Conservation (phyloP, 2,113 vertebrate genomes). For the Oophaga pumilio region DNA sequence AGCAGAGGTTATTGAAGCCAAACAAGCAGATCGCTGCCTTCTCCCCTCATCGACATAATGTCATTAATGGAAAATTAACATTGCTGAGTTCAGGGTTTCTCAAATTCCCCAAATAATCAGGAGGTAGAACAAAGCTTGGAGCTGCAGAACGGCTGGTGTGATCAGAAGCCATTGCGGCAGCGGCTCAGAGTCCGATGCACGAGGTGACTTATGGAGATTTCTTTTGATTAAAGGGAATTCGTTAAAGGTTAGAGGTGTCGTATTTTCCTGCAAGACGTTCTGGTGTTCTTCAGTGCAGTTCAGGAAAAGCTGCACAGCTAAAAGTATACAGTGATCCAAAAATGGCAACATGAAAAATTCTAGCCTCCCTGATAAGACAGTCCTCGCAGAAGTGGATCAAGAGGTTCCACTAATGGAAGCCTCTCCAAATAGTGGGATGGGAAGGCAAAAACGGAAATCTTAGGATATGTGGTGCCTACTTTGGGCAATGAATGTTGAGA, state of each 20-base stretch:
- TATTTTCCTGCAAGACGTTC: too few relatives aligned
- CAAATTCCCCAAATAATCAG: slow-evolving; percentile 27
- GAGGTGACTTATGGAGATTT: not conserved
- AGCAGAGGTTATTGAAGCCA: not conserved
- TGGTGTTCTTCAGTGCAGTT: not conserved
- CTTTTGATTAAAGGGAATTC: not conserved
- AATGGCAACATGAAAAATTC: not conserved
- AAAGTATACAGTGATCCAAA: not conserved
- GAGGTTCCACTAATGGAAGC: too few relatives aligned
- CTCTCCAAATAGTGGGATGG: too few relatives aligned
- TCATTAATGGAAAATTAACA: not conserved
- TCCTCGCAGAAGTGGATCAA: too few relatives aligned
- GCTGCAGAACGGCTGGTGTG: not conserved
- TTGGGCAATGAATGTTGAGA: too few relatives aligned
- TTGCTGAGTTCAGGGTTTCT: not conserved
- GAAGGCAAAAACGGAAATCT: too few relatives aligned
- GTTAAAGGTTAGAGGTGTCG: not conserved
- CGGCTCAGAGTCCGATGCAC: not conserved
- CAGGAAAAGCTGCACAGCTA: not conserved
- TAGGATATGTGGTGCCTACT: too few relatives aligned
- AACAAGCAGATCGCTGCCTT: not conserved
- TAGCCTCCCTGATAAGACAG: not conserved
- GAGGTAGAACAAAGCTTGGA: slow-evolving; percentile 12
- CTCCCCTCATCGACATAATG: not conserved
- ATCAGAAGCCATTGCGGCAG: not conserved